phyloP scores from a whole-genome alignment of 2,797 vertebrate species.

The Cyprinella venusta region DNA sequence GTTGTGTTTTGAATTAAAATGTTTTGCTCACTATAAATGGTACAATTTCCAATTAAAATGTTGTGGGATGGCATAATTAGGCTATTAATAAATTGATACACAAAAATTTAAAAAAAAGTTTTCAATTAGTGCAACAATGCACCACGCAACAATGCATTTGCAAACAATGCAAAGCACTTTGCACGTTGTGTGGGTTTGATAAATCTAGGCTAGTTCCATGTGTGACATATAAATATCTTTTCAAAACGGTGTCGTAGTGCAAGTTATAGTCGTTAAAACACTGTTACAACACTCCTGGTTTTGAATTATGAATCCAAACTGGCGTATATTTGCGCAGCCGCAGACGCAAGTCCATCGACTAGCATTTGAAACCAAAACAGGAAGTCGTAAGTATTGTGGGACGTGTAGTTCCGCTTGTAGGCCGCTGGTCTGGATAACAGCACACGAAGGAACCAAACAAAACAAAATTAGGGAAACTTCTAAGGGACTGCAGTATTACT shows the following conservation, averaged over 20 bases:
- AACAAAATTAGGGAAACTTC: constrained; percentile 68
- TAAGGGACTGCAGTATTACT: neutral
- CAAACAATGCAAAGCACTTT: too few species aligned
- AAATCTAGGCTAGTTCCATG: neutral
- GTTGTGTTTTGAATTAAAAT: neutral
- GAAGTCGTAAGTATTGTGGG: constrained; percentile 84
- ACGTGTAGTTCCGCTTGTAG: constrained; percentile 85
- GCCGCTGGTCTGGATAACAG: constrained; percentile 74
- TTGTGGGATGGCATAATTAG: too few species aligned
- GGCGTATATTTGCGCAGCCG: constrained; percentile 24
- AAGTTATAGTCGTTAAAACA: neutral
- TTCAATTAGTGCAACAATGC: neutral
- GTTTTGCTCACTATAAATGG: too few species aligned
- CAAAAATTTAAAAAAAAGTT: too few species aligned
- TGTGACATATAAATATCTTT: neutral
- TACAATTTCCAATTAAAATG: too few species aligned
- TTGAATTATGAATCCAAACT: neutral
- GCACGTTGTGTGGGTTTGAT: neutral
- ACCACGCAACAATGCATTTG: too few species aligned
- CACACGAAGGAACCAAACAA: constrained; percentile 77
- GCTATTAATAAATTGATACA: neutral
- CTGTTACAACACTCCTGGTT: neutral
- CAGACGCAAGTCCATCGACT: neutral
- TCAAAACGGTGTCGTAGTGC: neutral
- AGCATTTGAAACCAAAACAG: constrained; percentile 74